A percentile compares a stretch with the other conserved stretches of the same genome.
Conservation (phyloP, 53 echinoderm and acorn worm genomes). For the Echinometra lucunter region DNA sequence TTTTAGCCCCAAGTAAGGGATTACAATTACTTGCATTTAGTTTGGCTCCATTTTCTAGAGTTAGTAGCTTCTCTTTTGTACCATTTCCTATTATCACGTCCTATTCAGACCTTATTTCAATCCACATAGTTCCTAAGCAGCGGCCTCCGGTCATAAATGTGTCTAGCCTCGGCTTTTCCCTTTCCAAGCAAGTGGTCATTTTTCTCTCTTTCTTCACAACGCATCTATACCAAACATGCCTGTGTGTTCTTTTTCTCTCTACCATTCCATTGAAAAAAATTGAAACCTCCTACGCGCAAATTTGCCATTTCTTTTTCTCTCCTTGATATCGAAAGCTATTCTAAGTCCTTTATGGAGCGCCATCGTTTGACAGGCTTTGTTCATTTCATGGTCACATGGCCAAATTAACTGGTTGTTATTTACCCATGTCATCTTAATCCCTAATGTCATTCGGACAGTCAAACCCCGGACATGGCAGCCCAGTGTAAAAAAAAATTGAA, state of each 20-base stretch:
- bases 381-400: background rate
- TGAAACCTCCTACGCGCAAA: background rate
- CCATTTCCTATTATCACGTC: slow-evolving; percentile 7
- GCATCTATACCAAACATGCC: background rate
- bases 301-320: background rate
- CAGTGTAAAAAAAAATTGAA: background rate
- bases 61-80: background rate
- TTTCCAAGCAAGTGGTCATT: slow-evolving; percentile 11
- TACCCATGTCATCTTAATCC: background rate
- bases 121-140: slow-evolving; percentile 18
- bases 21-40: slow-evolving; percentile 51
- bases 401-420: slow-evolving; percentile 24
- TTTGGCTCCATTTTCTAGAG: background rate
- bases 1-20: slow-evolving; percentile 52
- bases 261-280: background rate
- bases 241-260: background rate
- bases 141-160: slow-evolving; percentile 39
- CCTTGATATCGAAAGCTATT: background rate
- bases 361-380: slow-evolving; percentile 5
- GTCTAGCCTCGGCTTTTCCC: slow-evolving; percentile 7
- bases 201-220: background rate
- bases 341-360: background rate
- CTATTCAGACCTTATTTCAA: slow-evolving; percentile 9
- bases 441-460: background rate
- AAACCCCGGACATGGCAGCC: background rate